Evolutionary conservation across 1,140 invertebrate genomes (phyloP).

Genomic region (Stegodyphus dumicola): DNA sequence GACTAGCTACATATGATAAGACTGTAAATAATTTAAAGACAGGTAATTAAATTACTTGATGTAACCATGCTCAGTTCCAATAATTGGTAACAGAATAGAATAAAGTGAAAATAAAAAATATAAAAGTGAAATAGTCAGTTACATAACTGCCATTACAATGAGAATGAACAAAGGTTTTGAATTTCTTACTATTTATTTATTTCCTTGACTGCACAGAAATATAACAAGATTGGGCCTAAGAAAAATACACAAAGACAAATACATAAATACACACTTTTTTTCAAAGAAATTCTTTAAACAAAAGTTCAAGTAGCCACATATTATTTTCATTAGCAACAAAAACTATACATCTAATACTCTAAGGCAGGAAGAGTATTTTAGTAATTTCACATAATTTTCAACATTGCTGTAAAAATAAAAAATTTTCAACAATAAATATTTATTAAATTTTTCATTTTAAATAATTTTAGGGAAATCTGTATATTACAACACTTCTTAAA

Average conservation of each 20-base stretch:
- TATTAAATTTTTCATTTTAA: constrained; percentile 2
- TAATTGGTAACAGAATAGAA: too few species aligned
- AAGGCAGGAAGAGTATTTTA: neutral
- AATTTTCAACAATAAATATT: neutral
- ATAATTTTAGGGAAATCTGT: constrained; percentile 9
- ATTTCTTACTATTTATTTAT: neutral
- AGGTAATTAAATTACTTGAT: too few species aligned
- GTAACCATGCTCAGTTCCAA: too few species aligned
- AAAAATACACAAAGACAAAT: constrained; percentile 32
- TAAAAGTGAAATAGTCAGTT: too few species aligned
- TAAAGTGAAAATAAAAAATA: too few species aligned
- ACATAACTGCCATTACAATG: too few species aligned
- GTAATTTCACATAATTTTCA: neutral
- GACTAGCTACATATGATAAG: too few species aligned
- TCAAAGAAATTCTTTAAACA: constrained; percentile 11
- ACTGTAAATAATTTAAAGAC: too few species aligned
- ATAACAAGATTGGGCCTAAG: constrained; percentile 31
- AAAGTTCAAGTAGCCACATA: neutral
- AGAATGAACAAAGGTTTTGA: too few species aligned
- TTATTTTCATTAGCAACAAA: constrained; percentile 17
- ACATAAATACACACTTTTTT: constrained; percentile 47
- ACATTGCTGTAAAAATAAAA: too few species aligned
- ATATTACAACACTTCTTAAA: constrained; percentile 19
- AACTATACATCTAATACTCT: constrained; percentile 4
- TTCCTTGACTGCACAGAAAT: constrained; percentile 23